Conservation (phyloP, 1,140 invertebrate species). For the Anastatus disparis region DNA sequence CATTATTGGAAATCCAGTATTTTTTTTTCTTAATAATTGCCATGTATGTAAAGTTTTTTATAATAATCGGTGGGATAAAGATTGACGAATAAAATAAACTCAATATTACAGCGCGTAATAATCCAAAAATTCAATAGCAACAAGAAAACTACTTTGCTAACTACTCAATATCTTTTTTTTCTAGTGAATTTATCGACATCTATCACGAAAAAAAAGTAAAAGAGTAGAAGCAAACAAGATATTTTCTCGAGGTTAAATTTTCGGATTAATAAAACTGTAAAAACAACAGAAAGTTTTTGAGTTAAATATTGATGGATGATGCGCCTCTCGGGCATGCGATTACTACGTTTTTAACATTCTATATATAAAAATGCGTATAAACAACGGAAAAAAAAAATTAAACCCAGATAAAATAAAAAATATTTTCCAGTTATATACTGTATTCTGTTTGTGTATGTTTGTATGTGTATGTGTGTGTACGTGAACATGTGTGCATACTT, state of each 20-base stretch:
- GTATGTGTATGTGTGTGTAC: conserved; percentile 8
- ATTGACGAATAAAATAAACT: too few relatives aligned
- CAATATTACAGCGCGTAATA: too few relatives aligned
- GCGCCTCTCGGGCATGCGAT: conserved; percentile 10
- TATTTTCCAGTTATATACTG: not conserved
- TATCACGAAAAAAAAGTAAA: too few relatives aligned
- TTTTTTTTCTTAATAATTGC: not conserved
- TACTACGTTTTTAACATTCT: not conserved
- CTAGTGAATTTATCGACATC: too few relatives aligned
- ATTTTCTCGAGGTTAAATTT: too few relatives aligned
- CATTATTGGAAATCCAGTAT: conserved; percentile 21
- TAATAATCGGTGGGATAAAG: conserved; percentile 14
- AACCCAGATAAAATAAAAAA: not conserved
- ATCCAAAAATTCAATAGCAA: too few relatives aligned
- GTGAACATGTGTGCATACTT: too few relatives aligned
- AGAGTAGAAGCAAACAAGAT: not conserved
- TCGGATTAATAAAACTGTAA: too few relatives aligned
- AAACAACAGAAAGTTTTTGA: too few relatives aligned
- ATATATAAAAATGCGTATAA: conserved; percentile 1
- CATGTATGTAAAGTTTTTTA: conserved; percentile 24
- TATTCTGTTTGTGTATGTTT: too few relatives aligned
- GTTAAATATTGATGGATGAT: conserved; percentile 18
- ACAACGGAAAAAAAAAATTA: not conserved
- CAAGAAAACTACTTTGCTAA: not conserved
- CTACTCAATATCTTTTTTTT: not conserved